Conservation (phyloP, 1,140 invertebrate species). For the Diabrotica undecimpunctata region DNA sequence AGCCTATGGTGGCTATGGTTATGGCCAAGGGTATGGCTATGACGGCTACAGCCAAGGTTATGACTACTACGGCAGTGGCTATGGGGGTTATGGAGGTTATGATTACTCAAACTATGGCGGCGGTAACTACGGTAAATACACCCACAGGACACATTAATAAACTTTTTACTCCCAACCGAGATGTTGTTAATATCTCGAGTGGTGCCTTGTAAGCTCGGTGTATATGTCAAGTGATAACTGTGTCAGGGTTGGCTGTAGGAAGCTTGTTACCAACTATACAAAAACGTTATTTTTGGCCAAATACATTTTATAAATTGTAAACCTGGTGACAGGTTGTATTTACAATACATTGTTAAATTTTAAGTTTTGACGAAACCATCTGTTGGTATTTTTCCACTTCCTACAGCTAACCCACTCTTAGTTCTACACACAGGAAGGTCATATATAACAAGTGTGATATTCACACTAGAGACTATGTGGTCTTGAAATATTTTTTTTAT, state of each 20-base stretch:
- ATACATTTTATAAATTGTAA: too few species aligned
- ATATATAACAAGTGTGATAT: constrained; percentile 25
- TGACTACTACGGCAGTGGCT: constrained; percentile 53
- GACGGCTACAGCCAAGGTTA: constrained; percentile 54
- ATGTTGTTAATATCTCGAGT: not conserved
- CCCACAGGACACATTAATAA: constrained; percentile 31
- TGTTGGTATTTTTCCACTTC: not conserved
- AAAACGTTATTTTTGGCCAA: too few species aligned
- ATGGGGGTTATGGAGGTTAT: constrained; percentile 58
- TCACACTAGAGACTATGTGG: constrained; percentile 18
- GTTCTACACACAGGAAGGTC: not conserved
- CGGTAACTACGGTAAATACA: constrained; percentile 73
- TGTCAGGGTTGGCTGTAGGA: constrained; percentile 1
- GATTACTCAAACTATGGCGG: constrained; percentile 59
- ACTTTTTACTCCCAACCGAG: not conserved
- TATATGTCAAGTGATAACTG: constrained; percentile 10
- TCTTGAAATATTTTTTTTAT: not conserved
- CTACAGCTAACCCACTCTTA: not conserved
- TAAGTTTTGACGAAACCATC: not conserved
- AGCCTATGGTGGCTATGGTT: constrained; percentile 66
- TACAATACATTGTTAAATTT: not conserved
- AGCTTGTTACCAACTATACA: not conserved
- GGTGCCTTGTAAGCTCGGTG: constrained; percentile 16
- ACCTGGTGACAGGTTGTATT: too few species aligned
- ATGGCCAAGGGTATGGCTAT: constrained; percentile 63